Evolutionary conservation across 2,888 invertebrate species (phyloP).

Genomic region (Drosophila prostipennis): DNA sequence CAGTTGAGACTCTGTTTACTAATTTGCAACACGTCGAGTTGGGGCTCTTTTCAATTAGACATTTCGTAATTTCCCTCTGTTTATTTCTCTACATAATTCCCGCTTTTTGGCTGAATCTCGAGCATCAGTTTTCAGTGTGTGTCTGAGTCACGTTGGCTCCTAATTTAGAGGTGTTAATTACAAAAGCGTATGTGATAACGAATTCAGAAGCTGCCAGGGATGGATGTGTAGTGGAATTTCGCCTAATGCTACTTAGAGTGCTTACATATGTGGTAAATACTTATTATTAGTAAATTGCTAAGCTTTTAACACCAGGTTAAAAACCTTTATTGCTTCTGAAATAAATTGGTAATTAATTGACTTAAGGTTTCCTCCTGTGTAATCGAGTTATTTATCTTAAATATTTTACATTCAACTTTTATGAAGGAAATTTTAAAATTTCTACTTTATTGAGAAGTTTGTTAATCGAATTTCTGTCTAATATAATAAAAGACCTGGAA

Average conservation of each 20-base stretch:
- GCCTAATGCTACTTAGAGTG: conserved; percentile 1
- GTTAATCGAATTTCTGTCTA: not conserved
- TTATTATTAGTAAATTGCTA: too few species aligned
- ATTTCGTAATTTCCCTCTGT: conserved; percentile 17
- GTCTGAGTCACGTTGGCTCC: conserved; percentile 28
- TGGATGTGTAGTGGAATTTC: not conserved
- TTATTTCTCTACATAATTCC: conserved; percentile 6
- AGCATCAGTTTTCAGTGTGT: not conserved
- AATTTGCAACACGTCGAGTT: conserved; percentile 54
- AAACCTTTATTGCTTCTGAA: not conserved
- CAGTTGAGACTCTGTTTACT: conserved; percentile 41
- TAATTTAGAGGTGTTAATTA: conserved; percentile 57
- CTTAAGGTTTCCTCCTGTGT: too few species aligned
- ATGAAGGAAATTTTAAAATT: not conserved
- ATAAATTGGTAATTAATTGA: not conserved
- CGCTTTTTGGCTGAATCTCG: not conserved
- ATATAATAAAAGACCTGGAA: not conserved
- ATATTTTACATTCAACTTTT: too few species aligned
- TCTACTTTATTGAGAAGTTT: not conserved
- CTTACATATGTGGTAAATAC: conserved; percentile 6
- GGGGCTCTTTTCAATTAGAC: conserved; percentile 27
- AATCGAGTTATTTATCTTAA: too few species aligned
- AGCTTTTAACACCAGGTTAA: not conserved
- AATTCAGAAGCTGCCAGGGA: not conserved
- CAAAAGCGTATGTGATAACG: conserved; percentile 24